Percentiles rank a stretch among this genome's conserved stretches.
These are phyloP conservation scores for Nicator chloris DNA, from an alignment of 2,113 vertebrate species.

Conservation along the genomic window DNA sequence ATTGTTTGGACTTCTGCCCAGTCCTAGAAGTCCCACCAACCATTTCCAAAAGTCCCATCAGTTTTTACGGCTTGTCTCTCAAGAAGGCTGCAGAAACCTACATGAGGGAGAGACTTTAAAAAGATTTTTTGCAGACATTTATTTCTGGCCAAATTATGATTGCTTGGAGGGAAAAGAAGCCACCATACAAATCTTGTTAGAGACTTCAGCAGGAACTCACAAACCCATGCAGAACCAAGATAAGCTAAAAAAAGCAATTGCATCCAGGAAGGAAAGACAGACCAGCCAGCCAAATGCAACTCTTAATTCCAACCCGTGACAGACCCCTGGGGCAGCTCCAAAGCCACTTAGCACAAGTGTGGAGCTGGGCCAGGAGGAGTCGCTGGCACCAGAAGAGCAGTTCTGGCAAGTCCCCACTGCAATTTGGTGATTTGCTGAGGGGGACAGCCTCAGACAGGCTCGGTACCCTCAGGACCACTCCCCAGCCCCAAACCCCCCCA, in stretches of 20 bases:
- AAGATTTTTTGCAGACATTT: conserved; percentile 50
- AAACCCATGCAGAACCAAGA: conserved; percentile 61
- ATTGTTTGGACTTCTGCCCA: conserved; percentile 45
- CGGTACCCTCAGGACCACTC: background rate
- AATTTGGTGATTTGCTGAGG: background rate
- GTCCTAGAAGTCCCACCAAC: conserved; percentile 40
- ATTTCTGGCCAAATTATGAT: conserved; percentile 59
- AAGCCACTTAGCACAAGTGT: conserved; percentile 52
- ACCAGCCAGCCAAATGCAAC: conserved; percentile 50
- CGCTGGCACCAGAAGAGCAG: background rate
- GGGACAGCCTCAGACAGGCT: background rate
- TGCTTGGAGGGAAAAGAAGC: conserved; percentile 55
- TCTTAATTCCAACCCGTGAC: conserved; percentile 60
- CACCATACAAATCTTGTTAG: conserved; percentile 65
- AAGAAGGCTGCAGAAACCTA: conserved; percentile 28
- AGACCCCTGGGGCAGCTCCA: conserved; percentile 65
- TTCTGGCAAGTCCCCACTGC: background rate
- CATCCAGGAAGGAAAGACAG: conserved; percentile 52
- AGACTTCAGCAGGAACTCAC: conserved; percentile 48
- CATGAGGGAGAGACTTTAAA: conserved; percentile 25
- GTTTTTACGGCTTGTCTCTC: conserved; percentile 55
- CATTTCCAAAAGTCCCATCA: conserved; percentile 38
- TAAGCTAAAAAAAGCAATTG: conserved; percentile 61
- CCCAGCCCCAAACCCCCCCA: background rate
- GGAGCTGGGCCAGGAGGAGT: conserved; percentile 51